Conservation (phyloP, 30 jellyfish, hydroid and myxozoan species). For the Catostylus mosaicus region DNA sequence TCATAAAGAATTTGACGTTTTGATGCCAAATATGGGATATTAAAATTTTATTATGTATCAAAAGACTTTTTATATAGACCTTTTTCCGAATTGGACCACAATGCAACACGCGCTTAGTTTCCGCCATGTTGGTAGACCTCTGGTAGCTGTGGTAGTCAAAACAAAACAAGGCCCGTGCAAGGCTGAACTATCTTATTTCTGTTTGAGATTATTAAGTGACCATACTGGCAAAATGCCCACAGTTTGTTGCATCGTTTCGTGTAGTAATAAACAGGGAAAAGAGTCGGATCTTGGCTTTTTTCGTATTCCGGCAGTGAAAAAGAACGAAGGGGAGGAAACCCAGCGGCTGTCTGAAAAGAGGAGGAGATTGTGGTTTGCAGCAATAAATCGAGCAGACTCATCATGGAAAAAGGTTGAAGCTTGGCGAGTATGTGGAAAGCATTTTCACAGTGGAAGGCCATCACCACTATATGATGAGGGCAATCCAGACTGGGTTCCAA, state of each 20-base stretch:
- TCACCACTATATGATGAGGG: constrained; percentile 11
- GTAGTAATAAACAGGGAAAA: constrained; percentile 30
- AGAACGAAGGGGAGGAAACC: constrained; percentile 8
- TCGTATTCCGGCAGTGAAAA: neutral
- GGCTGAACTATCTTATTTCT: too few species aligned
- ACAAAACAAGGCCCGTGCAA: neutral
- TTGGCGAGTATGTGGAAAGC: constrained; percentile 38
- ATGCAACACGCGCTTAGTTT: constrained; percentile 15
- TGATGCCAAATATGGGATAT: too few species aligned
- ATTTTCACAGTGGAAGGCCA: constrained; percentile 18
- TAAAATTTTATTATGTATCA: too few species aligned
- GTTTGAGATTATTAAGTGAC: too few species aligned
- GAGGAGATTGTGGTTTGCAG: constrained; percentile 42
- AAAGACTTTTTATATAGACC: too few species aligned
- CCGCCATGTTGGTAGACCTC: constrained; percentile 51
- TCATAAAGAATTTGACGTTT: too few species aligned
- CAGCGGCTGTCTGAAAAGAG: constrained; percentile 22
- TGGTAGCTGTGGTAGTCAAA: neutral
- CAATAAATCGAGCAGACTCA: constrained; percentile 17
- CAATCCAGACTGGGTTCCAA: constrained; percentile 50
- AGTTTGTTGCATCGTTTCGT: constrained; percentile 13
- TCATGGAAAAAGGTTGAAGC: constrained; percentile 23
- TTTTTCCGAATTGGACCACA: constrained; percentile 39
- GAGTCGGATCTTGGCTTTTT: constrained; percentile 6
- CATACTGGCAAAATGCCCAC: neutral